A percentile compares a stretch with the other conserved stretches of the same genome.
Conservation (phyloP, 2,113 vertebrate genomes). For the Crotalus helleri region DNA sequence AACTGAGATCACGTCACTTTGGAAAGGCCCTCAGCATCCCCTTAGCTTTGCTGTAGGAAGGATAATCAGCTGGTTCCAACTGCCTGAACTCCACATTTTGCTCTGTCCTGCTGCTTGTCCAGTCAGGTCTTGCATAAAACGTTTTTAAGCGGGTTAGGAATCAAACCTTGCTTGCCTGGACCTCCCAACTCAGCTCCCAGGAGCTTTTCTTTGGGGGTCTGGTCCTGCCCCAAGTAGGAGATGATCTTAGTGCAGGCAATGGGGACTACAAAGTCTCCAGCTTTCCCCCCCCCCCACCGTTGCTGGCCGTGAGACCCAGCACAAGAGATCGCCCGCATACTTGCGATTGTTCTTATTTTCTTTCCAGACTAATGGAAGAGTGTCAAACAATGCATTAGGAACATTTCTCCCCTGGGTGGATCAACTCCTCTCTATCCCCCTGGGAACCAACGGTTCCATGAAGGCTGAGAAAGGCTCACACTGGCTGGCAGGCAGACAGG, state of each 20-base stretch:
- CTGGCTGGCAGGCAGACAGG: background rate
- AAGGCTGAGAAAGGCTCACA: background rate
- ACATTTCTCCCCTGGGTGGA: background rate
- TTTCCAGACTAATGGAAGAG: background rate
- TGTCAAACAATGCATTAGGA: conserved; percentile 10
- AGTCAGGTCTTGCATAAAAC: background rate
- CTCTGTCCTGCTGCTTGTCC: background rate
- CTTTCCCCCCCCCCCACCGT: too few relatives aligned
- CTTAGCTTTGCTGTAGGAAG: background rate
- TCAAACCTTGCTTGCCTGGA: background rate
- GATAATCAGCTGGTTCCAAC: background rate
- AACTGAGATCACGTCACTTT: background rate
- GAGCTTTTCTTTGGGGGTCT: too few relatives aligned
- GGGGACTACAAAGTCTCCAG: background rate
- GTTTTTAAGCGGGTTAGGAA: background rate
- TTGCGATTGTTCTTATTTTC: background rate
- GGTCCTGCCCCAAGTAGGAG: background rate
- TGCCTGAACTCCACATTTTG: too few relatives aligned
- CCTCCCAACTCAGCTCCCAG: background rate
- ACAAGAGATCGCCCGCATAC: background rate
- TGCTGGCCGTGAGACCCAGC: background rate
- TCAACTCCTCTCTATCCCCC: background rate
- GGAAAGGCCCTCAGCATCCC: background rate
- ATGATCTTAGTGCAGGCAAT: background rate
- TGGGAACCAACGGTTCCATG: background rate